phyloP scores from a whole-genome alignment of 2,888 invertebrate genomes.

The Erynnis tages region DNA sequence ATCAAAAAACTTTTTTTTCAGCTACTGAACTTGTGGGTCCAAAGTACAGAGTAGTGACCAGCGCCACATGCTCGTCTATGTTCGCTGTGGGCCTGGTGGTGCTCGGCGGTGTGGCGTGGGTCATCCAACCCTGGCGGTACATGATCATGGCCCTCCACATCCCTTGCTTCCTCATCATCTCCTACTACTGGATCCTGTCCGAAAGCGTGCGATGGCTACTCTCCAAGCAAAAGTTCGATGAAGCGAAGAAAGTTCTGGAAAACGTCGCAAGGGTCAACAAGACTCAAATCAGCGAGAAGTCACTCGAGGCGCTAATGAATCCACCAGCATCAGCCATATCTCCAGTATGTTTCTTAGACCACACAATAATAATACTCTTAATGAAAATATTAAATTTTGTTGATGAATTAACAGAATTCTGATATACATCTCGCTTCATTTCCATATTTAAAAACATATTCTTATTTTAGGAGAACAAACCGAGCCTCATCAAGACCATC shows the following conservation, averaged over 20 bases:
- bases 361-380: background rate
- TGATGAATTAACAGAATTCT: too few species aligned
- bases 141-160: slow-evolving; percentile 84
- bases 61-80: slow-evolving; percentile 85
- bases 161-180: slow-evolving; percentile 84
- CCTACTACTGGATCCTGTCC: slow-evolving; percentile 83
- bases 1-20: slow-evolving; percentile 28
- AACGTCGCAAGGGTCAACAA: slow-evolving; percentile 84
- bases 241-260: slow-evolving; percentile 82
- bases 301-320: slow-evolving; percentile 63
- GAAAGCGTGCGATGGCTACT: slow-evolving; percentile 90
- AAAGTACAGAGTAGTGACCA: slow-evolving; percentile 85
- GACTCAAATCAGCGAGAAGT: slow-evolving; percentile 76
- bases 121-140: slow-evolving; percentile 85
- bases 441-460: too few species aligned
- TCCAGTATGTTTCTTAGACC: slow-evolving; percentile 15
- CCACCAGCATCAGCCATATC: slow-evolving; percentile 32
- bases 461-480: slow-evolving; percentile 20
- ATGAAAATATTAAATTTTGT: too few species aligned
- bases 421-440: too few species aligned
- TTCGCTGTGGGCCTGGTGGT: slow-evolving; percentile 87
- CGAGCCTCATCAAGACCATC: slow-evolving; percentile 54
- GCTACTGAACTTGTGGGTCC: slow-evolving; percentile 88
- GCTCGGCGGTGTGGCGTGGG: slow-evolving; percentile 85
- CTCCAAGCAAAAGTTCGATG: slow-evolving; percentile 82